Evolutionary conservation across 2,797 vertebrate species (phyloP).

Genomic region (Lepilemur septentrionalis): DNA sequence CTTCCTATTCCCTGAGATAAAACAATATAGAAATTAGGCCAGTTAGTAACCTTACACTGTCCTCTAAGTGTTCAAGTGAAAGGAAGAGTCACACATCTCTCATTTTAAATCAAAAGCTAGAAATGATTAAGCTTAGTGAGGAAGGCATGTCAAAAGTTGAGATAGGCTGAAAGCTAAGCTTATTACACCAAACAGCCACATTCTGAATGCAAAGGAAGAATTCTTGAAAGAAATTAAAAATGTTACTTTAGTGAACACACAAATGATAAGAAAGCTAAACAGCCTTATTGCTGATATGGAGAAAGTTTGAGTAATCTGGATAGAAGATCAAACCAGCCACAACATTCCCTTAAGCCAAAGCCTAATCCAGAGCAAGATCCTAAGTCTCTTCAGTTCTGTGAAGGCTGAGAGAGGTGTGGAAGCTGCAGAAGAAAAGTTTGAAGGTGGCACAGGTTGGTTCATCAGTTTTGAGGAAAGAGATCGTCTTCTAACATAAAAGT

Average conservation of each 20-base stretch:
- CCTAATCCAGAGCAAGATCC: not conserved
- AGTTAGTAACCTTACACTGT: not conserved
- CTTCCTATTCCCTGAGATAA: not conserved
- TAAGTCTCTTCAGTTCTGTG: not conserved
- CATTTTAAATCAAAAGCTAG: not conserved
- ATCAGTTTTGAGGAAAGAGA: not conserved
- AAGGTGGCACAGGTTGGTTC: not conserved
- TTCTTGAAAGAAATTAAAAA: not conserved
- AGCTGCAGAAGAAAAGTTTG: not conserved
- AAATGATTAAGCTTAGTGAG: not conserved
- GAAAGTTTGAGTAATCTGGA: not conserved
- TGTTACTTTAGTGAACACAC: not conserved
- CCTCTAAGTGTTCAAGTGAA: not conserved
- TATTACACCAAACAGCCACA: not conserved
- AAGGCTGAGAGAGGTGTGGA: not conserved
- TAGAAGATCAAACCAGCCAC: not conserved
- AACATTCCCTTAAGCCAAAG: not conserved
- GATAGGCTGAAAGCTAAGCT: not conserved
- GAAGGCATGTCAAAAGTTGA: not conserved
- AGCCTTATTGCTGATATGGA: not conserved
- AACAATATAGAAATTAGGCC: not conserved
- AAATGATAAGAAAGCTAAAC: not conserved
- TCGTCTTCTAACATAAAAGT: not conserved
- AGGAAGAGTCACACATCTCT: not conserved
- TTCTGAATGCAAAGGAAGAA: not conserved